Percentiles rank a stretch among this genome's conserved stretches.
These are phyloP conservation scores for Mnemiopsis leidyi DNA, from an alignment of 37 sponge, comb jelly and placozoan genomes.

Conservation along the genomic window DNA sequence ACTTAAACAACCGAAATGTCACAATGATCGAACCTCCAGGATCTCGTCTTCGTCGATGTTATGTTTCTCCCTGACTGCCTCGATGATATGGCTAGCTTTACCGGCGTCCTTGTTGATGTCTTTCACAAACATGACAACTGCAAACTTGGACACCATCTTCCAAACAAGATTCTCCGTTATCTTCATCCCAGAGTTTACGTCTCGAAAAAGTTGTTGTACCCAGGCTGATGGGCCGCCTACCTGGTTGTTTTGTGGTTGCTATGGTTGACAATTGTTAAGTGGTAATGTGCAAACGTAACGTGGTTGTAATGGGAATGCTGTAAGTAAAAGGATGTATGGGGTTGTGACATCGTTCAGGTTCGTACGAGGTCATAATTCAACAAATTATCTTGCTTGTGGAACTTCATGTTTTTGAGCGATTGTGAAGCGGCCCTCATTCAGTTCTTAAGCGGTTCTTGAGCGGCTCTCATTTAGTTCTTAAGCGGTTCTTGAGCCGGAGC, in stretches of 20 bases:
- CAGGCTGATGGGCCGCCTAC: background rate
- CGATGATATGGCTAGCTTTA: background rate
- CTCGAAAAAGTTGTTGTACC: background rate
- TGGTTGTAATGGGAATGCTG: too few species aligned
- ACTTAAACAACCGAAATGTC: too few species aligned
- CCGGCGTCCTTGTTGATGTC: constrained; percentile 2
- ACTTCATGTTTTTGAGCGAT: too few species aligned
- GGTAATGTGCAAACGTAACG: background rate
- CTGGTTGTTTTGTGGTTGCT: background rate
- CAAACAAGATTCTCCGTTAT: constrained; percentile 6
- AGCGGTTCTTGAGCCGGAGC: too few species aligned
- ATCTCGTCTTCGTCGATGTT: constrained; percentile 1
- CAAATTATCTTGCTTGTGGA: too few species aligned
- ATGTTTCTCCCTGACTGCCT: constrained; percentile 17
- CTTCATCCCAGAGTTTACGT: constrained; percentile 18
- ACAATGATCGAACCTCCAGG: background rate
- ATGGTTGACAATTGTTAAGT: background rate
- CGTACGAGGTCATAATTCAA: too few species aligned
- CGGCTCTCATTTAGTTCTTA: too few species aligned
- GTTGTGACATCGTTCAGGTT: too few species aligned
- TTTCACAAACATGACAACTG: constrained; percentile 23
- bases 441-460: too few species aligned
- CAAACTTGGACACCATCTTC: constrained; percentile 17
- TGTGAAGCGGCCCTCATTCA: too few species aligned
- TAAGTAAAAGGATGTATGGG: too few species aligned